Base-by-base conservation (phyloP, 2,888 invertebrate genomes). In the Drymonia ruficornis region DNA sequence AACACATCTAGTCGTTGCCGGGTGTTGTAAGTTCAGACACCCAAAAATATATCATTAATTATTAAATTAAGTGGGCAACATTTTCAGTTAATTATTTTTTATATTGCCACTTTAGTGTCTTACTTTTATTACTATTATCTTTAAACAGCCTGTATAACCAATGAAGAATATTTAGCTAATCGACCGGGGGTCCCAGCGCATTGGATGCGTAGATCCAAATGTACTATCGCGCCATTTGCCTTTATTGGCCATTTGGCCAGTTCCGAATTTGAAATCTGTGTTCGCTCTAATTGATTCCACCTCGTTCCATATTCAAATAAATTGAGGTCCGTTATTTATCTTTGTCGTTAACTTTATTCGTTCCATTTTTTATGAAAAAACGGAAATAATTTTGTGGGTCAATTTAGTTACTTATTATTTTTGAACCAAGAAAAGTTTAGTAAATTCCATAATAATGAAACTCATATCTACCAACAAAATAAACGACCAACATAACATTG, bases 211-310 rank as follows among this genome's bases (percentile, higher is more conserved):
- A 69, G 69, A 76, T 69, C 64, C 73, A 67, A 79, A 81, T 82
- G 78, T 83, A 81, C 74, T 74, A 74, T 80, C 81, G 84, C 74
- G 68, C 86, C 86, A 87, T 91, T 91, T 87, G 78, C 80, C 69
- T 89, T 87, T 87, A 88, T 89, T 86, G 85, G 82, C 84, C 83
- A 79, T 88, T 88, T 83, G 87, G 83, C 82, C 84, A 84, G 83
- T 82, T 83, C 74, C 70, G 67, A 76, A 74, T 80, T 78, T 76
- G 76, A 80, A 84, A 83, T 84, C 78, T 79, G 76, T 74, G 77
- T 78, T 75, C 78, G 76, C 77, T 84, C 86, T 87, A 86, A 88
- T 86, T 87, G 86, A 84, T 86, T 86, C 74, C 70, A 75, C 74
- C 80, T 75, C 75, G 72, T 75, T 80, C 75, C 70, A 74, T 76